phyloP scores from a whole-genome alignment of 2,888 invertebrate genomes.

The Eristalis tenax region DNA sequence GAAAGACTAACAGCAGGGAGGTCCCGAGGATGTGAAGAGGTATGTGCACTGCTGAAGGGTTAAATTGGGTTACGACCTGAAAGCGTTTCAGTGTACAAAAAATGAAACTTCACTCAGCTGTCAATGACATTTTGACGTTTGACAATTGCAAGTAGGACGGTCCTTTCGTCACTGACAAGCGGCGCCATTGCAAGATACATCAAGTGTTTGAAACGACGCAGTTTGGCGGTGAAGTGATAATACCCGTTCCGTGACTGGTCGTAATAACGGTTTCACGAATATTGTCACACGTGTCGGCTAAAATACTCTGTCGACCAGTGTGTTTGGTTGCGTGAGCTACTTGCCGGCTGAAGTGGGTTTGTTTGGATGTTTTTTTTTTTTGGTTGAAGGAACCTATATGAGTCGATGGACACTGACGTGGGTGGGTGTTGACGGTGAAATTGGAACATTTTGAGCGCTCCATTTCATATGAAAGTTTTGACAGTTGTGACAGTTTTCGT shows the following conservation, averaged over 20 bases:
- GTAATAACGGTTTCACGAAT: neutral
- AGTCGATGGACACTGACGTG: neutral
- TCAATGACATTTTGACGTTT: neutral
- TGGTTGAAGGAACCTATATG: neutral
- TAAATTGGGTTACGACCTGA: conserved; percentile 64
- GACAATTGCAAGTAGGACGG: neutral
- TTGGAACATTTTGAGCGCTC: neutral
- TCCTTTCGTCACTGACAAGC: neutral
- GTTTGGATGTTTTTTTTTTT: neutral
- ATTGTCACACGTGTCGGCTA: neutral
- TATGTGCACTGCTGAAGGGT: conserved; percentile 29
- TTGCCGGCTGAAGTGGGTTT: neutral
- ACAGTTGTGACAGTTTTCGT: too few species aligned
- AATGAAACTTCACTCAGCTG: neutral
- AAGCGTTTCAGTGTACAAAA: neutral
- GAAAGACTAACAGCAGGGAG: neutral
- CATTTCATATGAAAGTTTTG: too few species aligned
- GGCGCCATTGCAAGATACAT: neutral
- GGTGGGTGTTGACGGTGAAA: neutral
- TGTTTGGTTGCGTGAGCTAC: neutral
- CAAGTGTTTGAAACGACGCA: neutral
- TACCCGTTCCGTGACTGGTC: neutral
- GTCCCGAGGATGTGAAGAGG: neutral
- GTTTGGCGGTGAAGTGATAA: neutral
- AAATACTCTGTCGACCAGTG: neutral